Evolutionary conservation across 2,888 invertebrate species (phyloP).

Genomic region (Drosophila multiciliata): DNA sequence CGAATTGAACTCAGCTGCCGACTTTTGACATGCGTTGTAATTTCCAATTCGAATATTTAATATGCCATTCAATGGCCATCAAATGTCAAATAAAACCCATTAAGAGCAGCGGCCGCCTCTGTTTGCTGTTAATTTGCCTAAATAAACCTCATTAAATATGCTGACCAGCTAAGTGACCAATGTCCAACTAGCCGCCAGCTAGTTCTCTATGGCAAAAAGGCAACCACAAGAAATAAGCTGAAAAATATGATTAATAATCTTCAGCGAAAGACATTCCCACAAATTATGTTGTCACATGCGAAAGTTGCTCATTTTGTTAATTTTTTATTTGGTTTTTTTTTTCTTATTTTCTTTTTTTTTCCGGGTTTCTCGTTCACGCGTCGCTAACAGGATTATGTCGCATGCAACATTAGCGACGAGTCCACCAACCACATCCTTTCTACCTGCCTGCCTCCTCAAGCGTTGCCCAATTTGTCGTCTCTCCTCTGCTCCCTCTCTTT

Average conservation of each 20-base stretch:
- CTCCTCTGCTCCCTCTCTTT: constrained; percentile 9
- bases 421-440: constrained; percentile 45
- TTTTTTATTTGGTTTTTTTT: background rate
- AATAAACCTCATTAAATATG: constrained; percentile 77
- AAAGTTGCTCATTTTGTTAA: constrained; percentile 44
- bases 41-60: constrained; percentile 50
- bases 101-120: constrained; percentile 36
- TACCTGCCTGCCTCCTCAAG: constrained; percentile 39
- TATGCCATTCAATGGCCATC: constrained; percentile 69
- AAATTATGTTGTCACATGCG: constrained; percentile 81
- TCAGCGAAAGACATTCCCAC: constrained; percentile 54
- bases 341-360: constrained; percentile 2
- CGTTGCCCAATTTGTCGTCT: constrained; percentile 67
- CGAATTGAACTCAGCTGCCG: constrained; percentile 36
- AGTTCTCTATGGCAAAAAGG: constrained; percentile 24
- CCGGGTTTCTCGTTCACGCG: constrained; percentile 63
- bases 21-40: constrained; percentile 60
- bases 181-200: constrained; percentile 28
- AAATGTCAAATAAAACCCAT: constrained; percentile 76
- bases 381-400: constrained; percentile 75
- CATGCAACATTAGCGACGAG: constrained; percentile 70
- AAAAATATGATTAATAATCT: constrained; percentile 71
- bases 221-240: constrained; percentile 22
- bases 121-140: constrained; percentile 65
- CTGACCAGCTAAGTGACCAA: constrained; percentile 58